These are phyloP conservation scores for Meteorus sp. DNA, from an alignment of 1,140 invertebrate species.

Conservation along the genomic window DNA sequence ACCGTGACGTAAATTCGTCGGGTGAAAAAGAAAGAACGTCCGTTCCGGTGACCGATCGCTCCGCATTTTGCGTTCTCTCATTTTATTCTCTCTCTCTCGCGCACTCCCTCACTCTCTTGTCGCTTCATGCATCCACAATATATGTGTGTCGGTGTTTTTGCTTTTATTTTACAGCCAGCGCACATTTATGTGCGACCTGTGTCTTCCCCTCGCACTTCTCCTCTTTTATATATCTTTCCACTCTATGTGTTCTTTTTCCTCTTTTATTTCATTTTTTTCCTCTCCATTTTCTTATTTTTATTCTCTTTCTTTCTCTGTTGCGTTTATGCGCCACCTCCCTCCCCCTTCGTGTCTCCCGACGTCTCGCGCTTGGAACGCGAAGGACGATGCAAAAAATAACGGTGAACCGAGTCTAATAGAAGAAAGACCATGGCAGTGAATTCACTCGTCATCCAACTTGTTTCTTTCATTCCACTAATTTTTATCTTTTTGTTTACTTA, in stretches of 20 bases:
- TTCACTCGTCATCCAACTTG: too few species aligned
- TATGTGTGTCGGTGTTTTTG: slow-evolving; percentile 17
- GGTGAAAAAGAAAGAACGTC: slow-evolving; percentile 30
- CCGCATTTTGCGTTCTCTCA: too few species aligned
- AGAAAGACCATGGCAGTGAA: too few species aligned
- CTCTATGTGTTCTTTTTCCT: too few species aligned
- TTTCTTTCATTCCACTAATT: too few species aligned
- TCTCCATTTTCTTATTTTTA: slow-evolving; percentile 1
- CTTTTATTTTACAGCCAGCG: slow-evolving; percentile 12
- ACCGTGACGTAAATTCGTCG: slow-evolving; percentile 36
- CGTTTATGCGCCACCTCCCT: not conserved
- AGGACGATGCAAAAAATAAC: slow-evolving; percentile 27
- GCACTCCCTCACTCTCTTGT: slow-evolving; percentile 1
- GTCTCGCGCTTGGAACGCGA: slow-evolving; percentile 23
- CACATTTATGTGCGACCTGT: slow-evolving; percentile 3
- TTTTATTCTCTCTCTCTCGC: too few species aligned
- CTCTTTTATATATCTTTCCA: too few species aligned
- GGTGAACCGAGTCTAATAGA: too few species aligned
- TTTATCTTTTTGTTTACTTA: too few species aligned
- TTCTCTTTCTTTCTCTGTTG: too few species aligned
- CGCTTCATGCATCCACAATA: slow-evolving; percentile 3
- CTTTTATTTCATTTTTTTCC: too few species aligned
- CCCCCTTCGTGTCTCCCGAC: not conserved
- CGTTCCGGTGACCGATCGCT: slow-evolving; percentile 33
- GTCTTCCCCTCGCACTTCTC: too few species aligned